Evolutionary conservation across 1,140 invertebrate genomes (phyloP).

Genomic region (Drosophila fuyamai): DNA sequence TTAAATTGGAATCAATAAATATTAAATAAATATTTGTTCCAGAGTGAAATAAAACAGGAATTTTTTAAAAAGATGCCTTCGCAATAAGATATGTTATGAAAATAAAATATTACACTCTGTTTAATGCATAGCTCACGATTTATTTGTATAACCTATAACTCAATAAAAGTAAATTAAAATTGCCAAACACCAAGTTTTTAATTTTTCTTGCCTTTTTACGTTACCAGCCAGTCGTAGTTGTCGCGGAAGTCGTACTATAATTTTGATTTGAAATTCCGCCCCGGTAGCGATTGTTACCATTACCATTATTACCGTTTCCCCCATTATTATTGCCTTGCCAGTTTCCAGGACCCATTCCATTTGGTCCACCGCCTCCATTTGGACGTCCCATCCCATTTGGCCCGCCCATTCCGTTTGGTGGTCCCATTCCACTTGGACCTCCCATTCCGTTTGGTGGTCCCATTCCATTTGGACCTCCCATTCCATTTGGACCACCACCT

Average conservation of each 20-base stretch:
- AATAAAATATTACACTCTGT: too few species aligned
- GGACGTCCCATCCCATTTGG: not conserved
- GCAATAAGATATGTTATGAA: too few species aligned
- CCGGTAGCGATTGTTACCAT: conserved; percentile 1
- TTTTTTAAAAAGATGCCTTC: not conserved
- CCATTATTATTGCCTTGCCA: conserved; percentile 17
- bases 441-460: conserved; percentile 3
- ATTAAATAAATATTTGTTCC: too few species aligned
- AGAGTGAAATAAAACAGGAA: not conserved
- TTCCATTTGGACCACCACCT: conserved; percentile 4
- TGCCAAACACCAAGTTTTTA: not conserved
- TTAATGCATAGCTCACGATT: conserved; percentile 6
- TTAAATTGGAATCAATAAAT: too few species aligned
- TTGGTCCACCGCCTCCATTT: conserved; percentile 7
- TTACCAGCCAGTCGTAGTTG: conserved; percentile 25
- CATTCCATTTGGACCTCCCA: not conserved
- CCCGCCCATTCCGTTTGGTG: conserved; percentile 13
- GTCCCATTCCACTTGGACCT: conserved; percentile 10
- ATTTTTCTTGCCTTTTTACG: not conserved
- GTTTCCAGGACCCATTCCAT: conserved; percentile 5
- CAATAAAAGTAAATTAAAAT: not conserved
- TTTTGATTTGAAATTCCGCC: not conserved
- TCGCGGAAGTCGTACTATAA: conserved; percentile 12
- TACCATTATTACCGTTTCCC: conserved; percentile 7
- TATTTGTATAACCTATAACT: conserved; percentile 4